phyloP scores from a whole-genome alignment of 2,888 invertebrate genomes.

The Beris morrisii region DNA sequence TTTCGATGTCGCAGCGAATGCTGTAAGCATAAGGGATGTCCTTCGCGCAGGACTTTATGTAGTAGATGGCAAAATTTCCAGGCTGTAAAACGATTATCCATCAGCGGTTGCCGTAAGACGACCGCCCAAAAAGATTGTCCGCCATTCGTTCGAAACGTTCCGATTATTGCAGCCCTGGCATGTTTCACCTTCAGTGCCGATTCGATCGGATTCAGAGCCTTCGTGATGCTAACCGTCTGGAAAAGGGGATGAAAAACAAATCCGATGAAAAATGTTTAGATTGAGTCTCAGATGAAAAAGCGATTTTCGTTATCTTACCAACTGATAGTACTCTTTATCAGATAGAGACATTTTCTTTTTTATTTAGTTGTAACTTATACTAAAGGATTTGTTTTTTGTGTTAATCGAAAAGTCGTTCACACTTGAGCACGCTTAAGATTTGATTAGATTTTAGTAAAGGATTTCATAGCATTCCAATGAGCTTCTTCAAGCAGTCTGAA shows the following conservation, averaged over 20 bases:
- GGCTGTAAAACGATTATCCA: slow-evolving; percentile 90
- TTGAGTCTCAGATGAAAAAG: too few species aligned
- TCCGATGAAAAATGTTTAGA: too few species aligned
- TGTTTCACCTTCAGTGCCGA: slow-evolving; percentile 98
- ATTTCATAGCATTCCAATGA: not conserved
- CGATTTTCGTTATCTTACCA: slow-evolving; percentile 36
- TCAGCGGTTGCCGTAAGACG: slow-evolving; percentile 55
- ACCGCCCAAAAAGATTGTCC: slow-evolving; percentile 87
- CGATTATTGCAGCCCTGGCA: slow-evolving; percentile 92
- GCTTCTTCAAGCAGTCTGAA: slow-evolving; percentile 22
- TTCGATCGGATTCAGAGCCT: slow-evolving; percentile 91
- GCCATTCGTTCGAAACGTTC: slow-evolving; percentile 91
- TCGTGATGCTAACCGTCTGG: slow-evolving; percentile 84
- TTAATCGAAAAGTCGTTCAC: not conserved
- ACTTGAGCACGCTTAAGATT: not conserved
- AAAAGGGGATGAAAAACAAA: slow-evolving; percentile 44
- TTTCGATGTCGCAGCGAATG: slow-evolving; percentile 81
- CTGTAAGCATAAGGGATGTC: slow-evolving; percentile 82
- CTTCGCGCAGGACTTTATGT: slow-evolving; percentile 94
- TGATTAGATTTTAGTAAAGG: too few species aligned
- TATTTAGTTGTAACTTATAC: not conserved
- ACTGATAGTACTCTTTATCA: slow-evolving; percentile 41
- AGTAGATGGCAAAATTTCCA: slow-evolving; percentile 99
- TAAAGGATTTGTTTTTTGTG: not conserved
- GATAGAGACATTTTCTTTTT: slow-evolving; percentile 37